phyloP scores from a whole-genome alignment of 2,888 invertebrate genomes.

The Callimorpha dominula region DNA sequence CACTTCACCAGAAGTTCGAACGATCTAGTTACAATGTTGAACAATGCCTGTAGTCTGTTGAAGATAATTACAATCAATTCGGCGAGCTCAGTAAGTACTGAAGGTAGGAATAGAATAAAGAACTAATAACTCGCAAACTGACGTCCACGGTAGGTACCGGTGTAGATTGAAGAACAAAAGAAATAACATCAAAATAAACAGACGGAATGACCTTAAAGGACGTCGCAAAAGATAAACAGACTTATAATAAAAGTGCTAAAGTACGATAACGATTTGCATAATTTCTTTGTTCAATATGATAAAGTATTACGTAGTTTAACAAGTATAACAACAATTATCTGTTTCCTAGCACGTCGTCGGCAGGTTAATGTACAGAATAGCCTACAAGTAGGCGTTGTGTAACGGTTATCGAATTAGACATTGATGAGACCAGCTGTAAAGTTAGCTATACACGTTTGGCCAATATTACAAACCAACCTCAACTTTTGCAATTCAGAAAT shows the following conservation, averaged over 20 bases:
- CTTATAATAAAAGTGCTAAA: neutral
- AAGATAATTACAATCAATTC: neutral
- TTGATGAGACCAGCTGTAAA: constrained; percentile 25
- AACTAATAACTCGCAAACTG: neutral
- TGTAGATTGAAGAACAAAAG: neutral
- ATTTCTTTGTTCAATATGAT: constrained; percentile 4
- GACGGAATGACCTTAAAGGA: neutral
- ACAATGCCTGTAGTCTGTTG: neutral
- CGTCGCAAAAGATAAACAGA: neutral
- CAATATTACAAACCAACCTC: neutral
- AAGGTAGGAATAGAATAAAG: neutral
- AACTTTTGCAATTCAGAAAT: neutral
- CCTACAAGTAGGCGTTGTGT: constrained; percentile 50
- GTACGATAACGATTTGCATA: neutral
- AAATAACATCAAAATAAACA: neutral
- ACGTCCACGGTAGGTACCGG: neutral
- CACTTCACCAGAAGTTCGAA: neutral
- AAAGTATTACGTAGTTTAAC: neutral
- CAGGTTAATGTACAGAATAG: constrained; percentile 59
- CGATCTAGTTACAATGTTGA: neutral
- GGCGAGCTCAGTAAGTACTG: neutral
- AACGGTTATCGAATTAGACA: constrained; percentile 51
- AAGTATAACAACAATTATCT: constrained; percentile 35
- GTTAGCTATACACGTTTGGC: neutral
- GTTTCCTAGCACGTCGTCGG: constrained; percentile 21